These are phyloP conservation scores for Anoura caudifer DNA, from an alignment of 2,113 vertebrate species.

Conservation along the genomic window DNA sequence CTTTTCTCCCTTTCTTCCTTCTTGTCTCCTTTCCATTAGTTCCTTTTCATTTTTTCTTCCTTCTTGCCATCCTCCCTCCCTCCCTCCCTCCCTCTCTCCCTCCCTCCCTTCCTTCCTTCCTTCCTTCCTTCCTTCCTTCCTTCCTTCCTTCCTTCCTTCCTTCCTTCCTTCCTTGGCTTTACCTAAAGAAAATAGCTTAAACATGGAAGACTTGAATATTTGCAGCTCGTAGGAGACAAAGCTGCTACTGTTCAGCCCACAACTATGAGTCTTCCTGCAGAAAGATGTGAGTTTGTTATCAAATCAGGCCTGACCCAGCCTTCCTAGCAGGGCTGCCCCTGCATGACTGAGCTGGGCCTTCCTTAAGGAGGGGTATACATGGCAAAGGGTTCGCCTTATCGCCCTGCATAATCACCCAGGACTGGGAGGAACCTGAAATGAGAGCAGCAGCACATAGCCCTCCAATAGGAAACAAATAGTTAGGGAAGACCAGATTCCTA, in stretches of 20 bases:
- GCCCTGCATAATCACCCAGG: background rate
- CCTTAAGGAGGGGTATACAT: background rate
- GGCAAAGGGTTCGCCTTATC: background rate
- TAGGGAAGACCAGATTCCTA: background rate
- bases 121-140: background rate
- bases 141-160: no score
- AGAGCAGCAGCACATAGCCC: background rate
- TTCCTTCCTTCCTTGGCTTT: background rate
- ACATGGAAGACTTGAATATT: background rate
- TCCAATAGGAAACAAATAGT: background rate
- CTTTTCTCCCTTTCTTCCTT: background rate
- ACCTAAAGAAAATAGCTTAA: slow-evolving; percentile 15
- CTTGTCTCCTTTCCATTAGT: background rate
- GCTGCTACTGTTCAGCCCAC: slow-evolving; percentile 47
- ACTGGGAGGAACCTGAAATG: background rate
- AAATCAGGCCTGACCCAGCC: background rate
- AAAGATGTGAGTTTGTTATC: slow-evolving; percentile 51
- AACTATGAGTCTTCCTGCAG: slow-evolving; percentile 37
- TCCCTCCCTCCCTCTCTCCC: no score
- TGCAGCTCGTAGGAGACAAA: slow-evolving; percentile 47
- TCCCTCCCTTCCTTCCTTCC: background rate
- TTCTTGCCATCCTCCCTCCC: background rate
- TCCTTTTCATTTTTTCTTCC: background rate
- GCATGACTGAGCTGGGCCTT: background rate
- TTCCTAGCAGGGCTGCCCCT: background rate